Evolutionary conservation across 2,888 invertebrate genomes (phyloP), one percentile per base, ranked within the genome.

Genomic region (Eutolmus rufibarbis): DNA sequence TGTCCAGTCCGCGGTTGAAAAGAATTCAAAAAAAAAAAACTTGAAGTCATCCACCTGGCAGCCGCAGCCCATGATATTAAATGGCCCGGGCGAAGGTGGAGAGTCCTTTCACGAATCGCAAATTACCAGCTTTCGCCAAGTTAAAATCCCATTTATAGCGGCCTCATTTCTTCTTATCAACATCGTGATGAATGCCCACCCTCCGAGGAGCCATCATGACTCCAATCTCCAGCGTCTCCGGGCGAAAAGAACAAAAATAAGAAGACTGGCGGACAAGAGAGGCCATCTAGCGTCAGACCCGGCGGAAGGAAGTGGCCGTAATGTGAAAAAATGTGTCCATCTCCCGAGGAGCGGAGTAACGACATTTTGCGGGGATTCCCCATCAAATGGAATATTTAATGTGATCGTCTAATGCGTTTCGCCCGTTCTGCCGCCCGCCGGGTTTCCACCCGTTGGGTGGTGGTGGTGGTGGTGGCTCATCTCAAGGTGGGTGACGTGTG

Each of bases 271-370:
- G 66, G 66, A 66, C 66, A 23, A 19, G 51, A 51, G 66, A 19
- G 19, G 3, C 66, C 23, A 66, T 66, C 28, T 19, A 51, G n/a
- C 51, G n/a, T 5, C 23, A 66, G 57, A 57, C 19, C 28, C 66
- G 23, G 66, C 28, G 66, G 16, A 57, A 82, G 82, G 82, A 82
- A 82, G 57, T 82, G 57, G 66, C 82, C 37, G 37, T 82, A 82
- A 82, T 82, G 57, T 37, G 82, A 14, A 82, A 82, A 82, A 82
- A 82, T 82, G 82, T 82, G 82, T 82, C 82, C 82, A 82, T 82
- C 82, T 82, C 82, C 66, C 31, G 82, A 66, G 37, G 34, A 76
- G 76, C 76, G 76, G 28, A 79, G 79, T 46, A 79, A 79, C 82
- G 57, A 66, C 57, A 31, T 57, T 57, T 57, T 34, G 31, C 66